Evolutionary conservation across 1,140 invertebrate species (phyloP), one percentile per base, ranked within the genome.

Genomic region (Phthorimaea operculella): DNA sequence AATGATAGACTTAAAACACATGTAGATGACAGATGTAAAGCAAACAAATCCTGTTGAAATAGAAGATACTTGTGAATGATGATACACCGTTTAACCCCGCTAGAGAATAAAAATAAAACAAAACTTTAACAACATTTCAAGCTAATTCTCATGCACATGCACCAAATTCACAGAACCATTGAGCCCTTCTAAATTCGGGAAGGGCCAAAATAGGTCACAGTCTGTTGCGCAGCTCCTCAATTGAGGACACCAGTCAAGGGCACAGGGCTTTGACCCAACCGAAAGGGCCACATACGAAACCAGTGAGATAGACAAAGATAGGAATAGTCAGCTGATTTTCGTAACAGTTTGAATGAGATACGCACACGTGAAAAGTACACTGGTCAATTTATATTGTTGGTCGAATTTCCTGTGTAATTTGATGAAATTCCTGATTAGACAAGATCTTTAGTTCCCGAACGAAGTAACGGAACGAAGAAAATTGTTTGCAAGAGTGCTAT

Each of bases 161-260:
- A 12, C 1, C 3, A 5, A 39, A 39, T 39, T 39, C 36, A n/a
- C 36, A 2, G 36, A 39, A n/a, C n/a, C 36, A 39, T 39, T 10
- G 36, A 10, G 36, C n/a, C 36, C 10, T 10, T 39, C n/a, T 3
- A 39, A 39, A 39, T 39, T 39, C n/a, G 33, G 33, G 33, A 34
- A 34, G 33, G 33, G 44, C n/a, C 5, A 17, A 66, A 53, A 34
- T 60, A 50, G 64, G 64, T 61, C 59, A 55, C 59, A 36, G 57
- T 59, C 57, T 59, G 55, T 33, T 59, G 62, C 53, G 48, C 57
- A 54, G 51, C 34, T 28, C 49, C 55, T 34, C 12, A 33, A 56
- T 51, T 57, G 28, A 15, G 14, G 39, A 33, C 48, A 50, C 48
- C 48, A 58, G 56, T 64, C 57, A 62, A 67, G 64, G 64, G 62